Evolutionary conservation across 2,888 invertebrate genomes (phyloP).

Genomic region (Athripsodes cinereus): DNA sequence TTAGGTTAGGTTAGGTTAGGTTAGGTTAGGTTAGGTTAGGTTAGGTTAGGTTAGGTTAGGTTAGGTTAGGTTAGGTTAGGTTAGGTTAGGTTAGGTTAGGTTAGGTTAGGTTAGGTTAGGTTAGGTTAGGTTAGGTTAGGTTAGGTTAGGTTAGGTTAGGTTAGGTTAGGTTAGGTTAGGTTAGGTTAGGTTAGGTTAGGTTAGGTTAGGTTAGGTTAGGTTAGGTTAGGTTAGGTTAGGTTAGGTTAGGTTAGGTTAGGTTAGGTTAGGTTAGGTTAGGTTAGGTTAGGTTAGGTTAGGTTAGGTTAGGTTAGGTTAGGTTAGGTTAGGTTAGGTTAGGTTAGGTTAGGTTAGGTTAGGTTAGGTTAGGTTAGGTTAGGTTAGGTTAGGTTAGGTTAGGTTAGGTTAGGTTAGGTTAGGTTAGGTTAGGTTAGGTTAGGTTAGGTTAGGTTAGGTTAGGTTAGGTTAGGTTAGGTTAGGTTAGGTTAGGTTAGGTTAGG

Average conservation of each 20-base stretch:
- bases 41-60: background rate
- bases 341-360: slow-evolving; percentile 24
- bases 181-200: slow-evolving; percentile 10
- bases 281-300: slow-evolving; percentile 11
- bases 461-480: slow-evolving; percentile 22
- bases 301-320: slow-evolving; percentile 11
- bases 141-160: slow-evolving; percentile 11
- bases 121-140: slow-evolving; percentile 8
- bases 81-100: slow-evolving; percentile 5
- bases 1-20: slow-evolving; percentile 15
- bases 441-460: slow-evolving; percentile 24
- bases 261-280: slow-evolving; percentile 7
- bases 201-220: slow-evolving; percentile 11
- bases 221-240: slow-evolving; percentile 10
- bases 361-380: slow-evolving; percentile 24
- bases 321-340: slow-evolving; percentile 26
- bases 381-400: slow-evolving; percentile 28
- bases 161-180: slow-evolving; percentile 11
- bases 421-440: slow-evolving; percentile 25
- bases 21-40: slow-evolving; percentile 6
- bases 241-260: slow-evolving; percentile 11
- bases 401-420: slow-evolving; percentile 27
- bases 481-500: slow-evolving; percentile 25
- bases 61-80: slow-evolving; percentile 8
- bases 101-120: slow-evolving; percentile 10